Base-by-base conservation (phyloP, 92 coral and sea anemone genomes). In the Galaxea fascicularis region DNA sequence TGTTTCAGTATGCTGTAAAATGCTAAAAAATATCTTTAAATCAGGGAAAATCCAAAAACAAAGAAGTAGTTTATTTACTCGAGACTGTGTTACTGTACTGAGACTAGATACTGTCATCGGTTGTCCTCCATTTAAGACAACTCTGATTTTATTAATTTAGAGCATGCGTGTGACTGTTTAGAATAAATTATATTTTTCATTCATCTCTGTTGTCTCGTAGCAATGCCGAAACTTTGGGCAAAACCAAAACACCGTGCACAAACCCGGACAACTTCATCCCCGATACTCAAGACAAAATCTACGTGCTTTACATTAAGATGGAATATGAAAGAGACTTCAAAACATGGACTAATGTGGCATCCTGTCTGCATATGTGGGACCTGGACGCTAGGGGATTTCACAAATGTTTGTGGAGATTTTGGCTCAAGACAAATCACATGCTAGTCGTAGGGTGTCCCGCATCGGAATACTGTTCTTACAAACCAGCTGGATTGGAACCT, bases 371-470 rank as follows among this genome's bases (percentile, higher is more conserved):
- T 9, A 77, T 85, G 85, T 89, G 92, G 92, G 92, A 89, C 49
- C 65, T 89, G 15, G 92, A 85, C 47, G 82, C 78, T 8, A 71
- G 92, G 24, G 92, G 92, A 54, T 89, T 79, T 52, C 92, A 89
- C 24, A 85, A 85, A 26, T 51, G 89, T 29, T 71, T 85, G 79
- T 89, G 92, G 92, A 73, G 92, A 67, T 89, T 89, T 74, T 85
- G 92, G 92, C 75, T 89, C 78, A 89, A 85, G 85, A 77, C 60
- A 79, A 89, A 89, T 59, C 92, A 89, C 63, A 69, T 89, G 16
- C 29, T 89, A 16, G 92, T 89, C 26, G 78, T 89, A 0, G 89
- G 84, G 22, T 80, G 84, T 58, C 92, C 92, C 14, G 44, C 67
- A 29, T 89, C 92, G 53, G 84, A 52, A 16, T 89, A 89, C 30